Base-by-base conservation (phyloP, 2,113 vertebrate species). In the Eretmodus cyanostictus region DNA sequence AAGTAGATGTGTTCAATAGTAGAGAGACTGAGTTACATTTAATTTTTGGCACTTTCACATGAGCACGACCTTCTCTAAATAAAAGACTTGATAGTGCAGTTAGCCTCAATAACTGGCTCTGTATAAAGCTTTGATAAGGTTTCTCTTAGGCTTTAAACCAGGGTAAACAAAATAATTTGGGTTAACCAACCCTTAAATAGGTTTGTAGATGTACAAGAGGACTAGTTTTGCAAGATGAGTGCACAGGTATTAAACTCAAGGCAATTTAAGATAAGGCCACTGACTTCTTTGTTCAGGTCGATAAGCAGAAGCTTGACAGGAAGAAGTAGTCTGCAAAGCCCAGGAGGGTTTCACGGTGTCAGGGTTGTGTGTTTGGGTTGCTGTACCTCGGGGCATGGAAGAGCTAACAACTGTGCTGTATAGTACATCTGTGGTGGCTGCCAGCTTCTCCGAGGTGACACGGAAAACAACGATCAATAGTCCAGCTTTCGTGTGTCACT, bases 391-490 rank as follows among this genome's bases (percentile, higher is more conserved):
- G 45, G 85, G 79, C 86, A 89, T n/a, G 78, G 63, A 57, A 36
- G 55, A 89, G 61, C 78, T 79, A 92, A 95, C 91, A 93, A 87
- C 82, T 83, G 45, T 85, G 81, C 87, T 80, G 83, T 85, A 80
- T 66, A 63, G 82, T 63, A 83, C 85, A 89, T 86, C 87, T 89
- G 79, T 68, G 61, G 73, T 84, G 83, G 85, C 84, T 83, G 66
- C 80, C 59, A 82, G 73, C 81, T 63, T 83, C 66, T 92, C 88
- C 8, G 6, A 87, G 85, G 89, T 93, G 93, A 89, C 87, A 38
- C 31, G 8, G 66, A 84, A 89, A 93, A 91, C 91, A 88, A 19
- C 90, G 10, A 90, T 94, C 91, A 85, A 93, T 95, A 90, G 78
- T 57, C 57, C n/a, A 11, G 13, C 51, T 34, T 19, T 79, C 24